These are phyloP conservation scores for Apamea crenata DNA, from an alignment of 2,888 invertebrate genomes.

Conservation along the genomic window DNA sequence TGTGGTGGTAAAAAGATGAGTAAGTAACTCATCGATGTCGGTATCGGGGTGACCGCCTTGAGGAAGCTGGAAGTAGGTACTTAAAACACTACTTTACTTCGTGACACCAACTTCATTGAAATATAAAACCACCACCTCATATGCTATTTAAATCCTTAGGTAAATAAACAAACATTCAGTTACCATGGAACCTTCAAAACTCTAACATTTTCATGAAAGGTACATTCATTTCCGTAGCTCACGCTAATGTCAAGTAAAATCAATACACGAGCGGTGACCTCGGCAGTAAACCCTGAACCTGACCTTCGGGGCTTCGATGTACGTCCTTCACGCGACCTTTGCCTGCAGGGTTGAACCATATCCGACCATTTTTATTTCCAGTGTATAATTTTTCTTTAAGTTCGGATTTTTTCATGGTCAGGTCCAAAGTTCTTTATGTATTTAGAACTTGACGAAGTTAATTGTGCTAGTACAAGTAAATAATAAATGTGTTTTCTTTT, in stretches of 20 bases:
- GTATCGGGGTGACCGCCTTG: background rate
- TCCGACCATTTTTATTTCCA: conserved; percentile 38
- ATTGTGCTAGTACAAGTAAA: background rate
- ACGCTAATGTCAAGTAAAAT: conserved; percentile 49
- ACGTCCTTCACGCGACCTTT: conserved; percentile 66
- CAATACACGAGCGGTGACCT: conserved; percentile 57
- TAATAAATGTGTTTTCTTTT: conserved; percentile 28
- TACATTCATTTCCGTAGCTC: conserved; percentile 38
- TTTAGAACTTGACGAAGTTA: background rate
- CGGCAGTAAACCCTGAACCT: conserved; percentile 64
- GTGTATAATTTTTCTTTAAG: conserved; percentile 16
- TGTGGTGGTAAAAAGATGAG: background rate
- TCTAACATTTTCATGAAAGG: conserved; percentile 20
- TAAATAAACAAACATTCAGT: conserved; percentile 12
- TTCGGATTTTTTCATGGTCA: background rate
- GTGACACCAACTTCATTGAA: background rate
- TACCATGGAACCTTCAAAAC: conserved; percentile 4
- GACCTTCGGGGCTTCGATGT: conserved; percentile 54
- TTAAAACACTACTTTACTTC: too few species aligned
- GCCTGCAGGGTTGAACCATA: conserved; percentile 32
- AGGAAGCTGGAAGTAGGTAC: background rate
- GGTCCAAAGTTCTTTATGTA: background rate
- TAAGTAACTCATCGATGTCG: background rate
- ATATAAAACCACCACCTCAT: background rate
- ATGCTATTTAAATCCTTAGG: background rate